phyloP scores from a whole-genome alignment of 2,888 invertebrate genomes.

The Periphyllus acericola region DNA sequence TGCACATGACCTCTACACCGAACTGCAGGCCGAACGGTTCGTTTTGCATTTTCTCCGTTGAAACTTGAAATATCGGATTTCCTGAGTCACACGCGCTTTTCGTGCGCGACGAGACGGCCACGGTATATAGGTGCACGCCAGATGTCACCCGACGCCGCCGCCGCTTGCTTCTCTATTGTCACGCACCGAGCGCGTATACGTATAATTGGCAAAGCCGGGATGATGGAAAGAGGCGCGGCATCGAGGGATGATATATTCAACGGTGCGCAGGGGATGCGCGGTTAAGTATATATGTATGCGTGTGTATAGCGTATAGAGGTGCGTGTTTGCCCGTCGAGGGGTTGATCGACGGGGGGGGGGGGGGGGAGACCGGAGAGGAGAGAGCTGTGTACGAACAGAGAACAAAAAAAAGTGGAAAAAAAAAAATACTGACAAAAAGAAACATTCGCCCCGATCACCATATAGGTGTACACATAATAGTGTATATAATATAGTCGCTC shows the following conservation, averaged over 20 bases:
- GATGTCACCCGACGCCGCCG: slow-evolving; percentile 6
- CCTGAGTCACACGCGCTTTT: neutral
- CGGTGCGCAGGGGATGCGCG: neutral
- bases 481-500: neutral
- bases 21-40: neutral
- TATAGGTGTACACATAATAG: slow-evolving; percentile 6
- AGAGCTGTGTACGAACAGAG: neutral
- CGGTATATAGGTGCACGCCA: neutral
- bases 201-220: neutral
- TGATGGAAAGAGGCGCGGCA: neutral
- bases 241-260: neutral
- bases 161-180: neutral
- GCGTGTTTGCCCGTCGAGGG: neutral
- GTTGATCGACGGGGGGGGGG: neutral
- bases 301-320: neutral
- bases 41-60: neutral
- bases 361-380: neutral
- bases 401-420: slow-evolving; percentile 17
- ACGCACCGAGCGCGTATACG: neutral
- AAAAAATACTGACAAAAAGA: slow-evolving; percentile 37
- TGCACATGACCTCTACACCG: no score
- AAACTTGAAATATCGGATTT: neutral
- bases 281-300: neutral
- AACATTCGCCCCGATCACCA: slow-evolving; percentile 27
- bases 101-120: neutral